A percentile compares a stretch with the other conserved stretches of the same genome.
Conservation (phyloP, 2,888 invertebrate species). For the Drosophila ezoana region DNA sequence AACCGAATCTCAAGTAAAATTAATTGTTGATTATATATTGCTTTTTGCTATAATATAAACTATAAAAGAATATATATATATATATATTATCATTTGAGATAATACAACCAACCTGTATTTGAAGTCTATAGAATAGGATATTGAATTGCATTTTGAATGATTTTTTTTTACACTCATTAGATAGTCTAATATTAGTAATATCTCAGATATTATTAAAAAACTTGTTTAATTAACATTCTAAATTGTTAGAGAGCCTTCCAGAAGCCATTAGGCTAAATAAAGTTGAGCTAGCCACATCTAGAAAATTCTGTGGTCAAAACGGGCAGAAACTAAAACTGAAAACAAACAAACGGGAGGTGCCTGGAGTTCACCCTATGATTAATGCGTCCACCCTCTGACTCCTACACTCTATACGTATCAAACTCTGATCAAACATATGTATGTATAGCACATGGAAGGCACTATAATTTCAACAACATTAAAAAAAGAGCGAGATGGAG, state of each 20-base stretch:
- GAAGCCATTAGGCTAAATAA: conserved; percentile 15
- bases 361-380: conserved; percentile 19
- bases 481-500: conserved; percentile 22
- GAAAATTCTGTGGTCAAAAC: conserved; percentile 10
- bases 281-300: conserved; percentile 8
- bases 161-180: too few relatives aligned
- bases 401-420: not conserved
- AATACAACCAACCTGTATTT: too few relatives aligned
- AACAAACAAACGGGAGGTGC: conserved; percentile 24
- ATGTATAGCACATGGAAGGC: conserved; percentile 23
- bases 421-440: conserved; percentile 34
- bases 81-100: too few relatives aligned
- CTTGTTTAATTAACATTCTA: too few relatives aligned
- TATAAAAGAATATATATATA: too few relatives aligned
- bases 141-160: too few relatives aligned
- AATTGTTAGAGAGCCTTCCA: not conserved
- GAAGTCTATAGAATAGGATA: too few relatives aligned
- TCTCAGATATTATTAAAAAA: too few relatives aligned
- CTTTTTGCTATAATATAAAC: too few relatives aligned
- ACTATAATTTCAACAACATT: conserved; percentile 49
- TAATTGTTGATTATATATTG: too few relatives aligned
- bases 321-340: conserved; percentile 18
- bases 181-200: too few relatives aligned
- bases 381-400: conserved; percentile 15
- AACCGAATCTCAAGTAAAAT: too few relatives aligned